Base-by-base conservation (phyloP, 2,888 invertebrate species). In the Drosophila atripex region DNA sequence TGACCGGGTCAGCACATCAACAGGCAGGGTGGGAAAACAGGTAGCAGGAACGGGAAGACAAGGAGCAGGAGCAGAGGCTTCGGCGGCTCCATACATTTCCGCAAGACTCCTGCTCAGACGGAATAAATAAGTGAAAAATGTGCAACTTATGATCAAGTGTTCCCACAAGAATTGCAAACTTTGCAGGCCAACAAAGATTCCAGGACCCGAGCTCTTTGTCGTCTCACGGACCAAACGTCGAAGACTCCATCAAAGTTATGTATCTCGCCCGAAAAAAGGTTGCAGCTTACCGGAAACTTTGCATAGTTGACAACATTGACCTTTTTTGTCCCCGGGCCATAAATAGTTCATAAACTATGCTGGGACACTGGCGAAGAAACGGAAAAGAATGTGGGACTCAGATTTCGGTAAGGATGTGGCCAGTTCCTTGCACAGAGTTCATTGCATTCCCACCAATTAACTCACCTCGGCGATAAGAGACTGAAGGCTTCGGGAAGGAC, bases 121-220 rank as follows among this genome's bases (percentile, higher is more conserved):
- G 64, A 73, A 76, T 88, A 83, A 86, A 87, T 83, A 83, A 78
- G 77, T 78, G 76, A 75, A 88, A 83, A 88, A 88, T 84, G 70
- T 78, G 72, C 74, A 84, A 82, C 83, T 84, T 84, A 86, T 84
- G 83, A 84, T 86, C 83, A 88, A 84, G 83, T 88, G 83, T 82
- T 88, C 88, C 83, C 83, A 82, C 88, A 84, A 86, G 83, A 78
- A 88, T 84, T 85, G 75, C 88, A 75, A 84, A 88, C 79, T 84
- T 88, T 84, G 46, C 41, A 55, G 63, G 65, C 58, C 64, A 56
- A 52, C 58, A 50, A 69, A 54, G 64, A 52, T 5, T 30, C 39
- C 2, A n/a, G 11, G 23, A 28, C 38, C 7, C 52, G 43, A 28
- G 50, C 51, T 58, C 70, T 82, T 82, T 82, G 82, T 87, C 85